Evolutionary conservation across 2,113 vertebrate genomes (phyloP), one percentile per base, ranked within the genome.

Genomic region (Aptenodytes forsteri): DNA sequence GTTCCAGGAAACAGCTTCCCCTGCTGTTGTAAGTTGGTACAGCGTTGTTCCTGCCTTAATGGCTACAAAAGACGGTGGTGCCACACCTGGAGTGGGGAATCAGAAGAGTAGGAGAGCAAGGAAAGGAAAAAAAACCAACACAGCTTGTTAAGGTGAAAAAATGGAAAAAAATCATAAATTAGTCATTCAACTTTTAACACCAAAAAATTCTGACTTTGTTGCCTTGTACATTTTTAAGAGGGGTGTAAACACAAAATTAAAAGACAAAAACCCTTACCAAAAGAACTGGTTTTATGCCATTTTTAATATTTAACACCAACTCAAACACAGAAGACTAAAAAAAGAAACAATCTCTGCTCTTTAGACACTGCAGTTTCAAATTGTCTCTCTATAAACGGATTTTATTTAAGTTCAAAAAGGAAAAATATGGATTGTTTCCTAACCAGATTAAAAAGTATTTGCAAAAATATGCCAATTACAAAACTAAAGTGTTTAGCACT

Each of bases 1-100:
- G 98, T 99, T 99, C 99, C 99, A 99, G 97, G 99, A 99, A 96
- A 99, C 99, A 12, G 99, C 99, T 98, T 99, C 99, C 19, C 99
- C 99, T 11, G 99, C 99, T 76, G 99, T 99, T 55, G 99, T 99
- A 93, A 99, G 99, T 91, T 99, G 99, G 98, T 99, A 99, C 46
- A 99, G 97, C 21, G 99, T 99, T 61, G 99, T 99, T 81, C 99
- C 99, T 18, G 99, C 99, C 50, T 99, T 99, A 95, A 99, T 99
- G 16, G 99, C 99, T 93, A 99, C 99, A 85, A 99, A 99, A 46
- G 99, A 99, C 0, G 99, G 99, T 29, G 99, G 99, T 40, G 99
- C 99, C 56, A 99, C 99, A 96, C 99, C 99, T 97, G 54, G 5
- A 85, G 27, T 7, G 5, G 40, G 34, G 34, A 61, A 56, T 58